These are phyloP conservation scores for Tribolium madens DNA, from an alignment of 1,140 invertebrate genomes.

Conservation along the genomic window DNA sequence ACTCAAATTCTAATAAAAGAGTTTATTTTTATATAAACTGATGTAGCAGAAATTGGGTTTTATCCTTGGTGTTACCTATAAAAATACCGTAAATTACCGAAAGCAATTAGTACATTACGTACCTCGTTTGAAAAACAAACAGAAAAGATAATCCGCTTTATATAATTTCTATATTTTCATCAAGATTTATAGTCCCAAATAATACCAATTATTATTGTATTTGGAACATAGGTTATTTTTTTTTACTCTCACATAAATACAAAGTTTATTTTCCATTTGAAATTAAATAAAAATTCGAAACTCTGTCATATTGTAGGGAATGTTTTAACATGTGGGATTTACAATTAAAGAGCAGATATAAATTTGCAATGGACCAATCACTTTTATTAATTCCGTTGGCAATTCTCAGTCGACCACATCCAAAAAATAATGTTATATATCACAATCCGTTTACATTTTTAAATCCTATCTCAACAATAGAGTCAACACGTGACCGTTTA, in stretches of 20 bases:
- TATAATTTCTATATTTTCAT: neutral
- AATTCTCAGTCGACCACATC: neutral
- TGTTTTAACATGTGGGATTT: neutral
- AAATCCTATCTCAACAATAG: neutral
- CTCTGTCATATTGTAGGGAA: too few relatives aligned
- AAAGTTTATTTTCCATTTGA: too few relatives aligned
- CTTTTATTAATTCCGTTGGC: neutral
- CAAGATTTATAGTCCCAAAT: too few relatives aligned
- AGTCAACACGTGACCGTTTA: neutral
- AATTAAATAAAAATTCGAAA: too few relatives aligned
- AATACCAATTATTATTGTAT: too few relatives aligned
- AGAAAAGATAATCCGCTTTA: neutral
- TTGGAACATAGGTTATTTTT: too few relatives aligned
- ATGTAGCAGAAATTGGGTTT: too few relatives aligned
- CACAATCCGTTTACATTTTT: neutral
- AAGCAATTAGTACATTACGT: neutral
- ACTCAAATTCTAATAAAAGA: too few relatives aligned
- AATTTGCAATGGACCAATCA: too few relatives aligned
- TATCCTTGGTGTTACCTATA: neutral
- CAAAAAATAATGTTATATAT: neutral
- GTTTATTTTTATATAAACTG: too few relatives aligned
- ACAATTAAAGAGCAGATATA: neutral
- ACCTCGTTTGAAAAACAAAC: neutral
- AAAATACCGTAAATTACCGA: neutral
- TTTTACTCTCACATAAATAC: too few relatives aligned